phyloP scores from a whole-genome alignment of 1,140 invertebrate species.

The Drosophila mayri region DNA sequence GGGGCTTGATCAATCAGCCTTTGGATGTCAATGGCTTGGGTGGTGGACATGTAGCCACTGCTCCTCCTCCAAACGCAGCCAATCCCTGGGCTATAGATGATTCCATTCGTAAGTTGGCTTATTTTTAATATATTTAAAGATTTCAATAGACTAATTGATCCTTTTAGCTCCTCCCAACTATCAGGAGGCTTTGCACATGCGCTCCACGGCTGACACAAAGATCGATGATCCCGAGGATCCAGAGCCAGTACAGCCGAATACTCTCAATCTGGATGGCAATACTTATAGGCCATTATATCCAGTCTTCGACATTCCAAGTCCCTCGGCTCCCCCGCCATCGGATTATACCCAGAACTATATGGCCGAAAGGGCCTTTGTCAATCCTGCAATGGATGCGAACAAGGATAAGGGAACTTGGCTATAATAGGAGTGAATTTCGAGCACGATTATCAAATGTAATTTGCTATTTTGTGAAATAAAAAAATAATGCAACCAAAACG shows the following conservation, averaged over 20 bases:
- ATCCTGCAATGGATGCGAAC: constrained; percentile 42
- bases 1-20: constrained; percentile 18
- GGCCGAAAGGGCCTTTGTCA: constrained; percentile 34
- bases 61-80: constrained; percentile 18
- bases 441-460: neutral
- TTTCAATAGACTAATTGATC: neutral
- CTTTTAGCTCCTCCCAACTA: constrained; percentile 72
- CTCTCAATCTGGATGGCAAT: constrained; percentile 53
- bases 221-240: constrained; percentile 21
- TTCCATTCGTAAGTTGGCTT: constrained; percentile 50
- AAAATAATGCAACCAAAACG: neutral
- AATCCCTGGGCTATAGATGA: constrained; percentile 45
- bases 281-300: constrained; percentile 70
- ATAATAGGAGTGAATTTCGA: constrained; percentile 1
- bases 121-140: neutral
- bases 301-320: constrained; percentile 73
- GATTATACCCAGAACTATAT: constrained; percentile 37
- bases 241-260: constrained; percentile 36
- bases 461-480: neutral
- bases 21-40: constrained; percentile 38
- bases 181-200: constrained; percentile 73
- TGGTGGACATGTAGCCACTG: constrained; percentile 12
- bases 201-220: neutral
- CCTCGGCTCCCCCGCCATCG: constrained; percentile 40
- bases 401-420: constrained; percentile 68